phyloP scores from a whole-genome alignment of 1,140 invertebrate species.

The Maconellicoccus hirsutus region DNA sequence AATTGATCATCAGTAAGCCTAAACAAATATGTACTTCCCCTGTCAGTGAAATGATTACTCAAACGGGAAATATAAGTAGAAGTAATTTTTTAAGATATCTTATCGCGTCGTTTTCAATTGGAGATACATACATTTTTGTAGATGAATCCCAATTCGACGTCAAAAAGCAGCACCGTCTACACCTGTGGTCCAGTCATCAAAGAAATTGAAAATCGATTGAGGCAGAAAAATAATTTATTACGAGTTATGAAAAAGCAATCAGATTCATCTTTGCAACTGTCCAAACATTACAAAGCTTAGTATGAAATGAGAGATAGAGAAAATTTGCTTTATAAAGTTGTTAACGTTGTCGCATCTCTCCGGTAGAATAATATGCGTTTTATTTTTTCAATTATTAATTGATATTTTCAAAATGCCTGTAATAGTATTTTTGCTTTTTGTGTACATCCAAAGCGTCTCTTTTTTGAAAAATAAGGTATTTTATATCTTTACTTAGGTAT shows the following conservation, averaged over 20 bases:
- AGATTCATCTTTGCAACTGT: not conserved
- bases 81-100: not conserved
- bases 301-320: slow-evolving; percentile 2
- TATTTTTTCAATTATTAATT: too few species aligned
- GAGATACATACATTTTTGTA: not conserved
- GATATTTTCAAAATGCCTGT: too few species aligned
- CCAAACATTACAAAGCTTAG: not conserved
- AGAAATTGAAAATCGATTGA: not conserved
- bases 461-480: too few species aligned
- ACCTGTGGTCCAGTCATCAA: not conserved
- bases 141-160: not conserved
- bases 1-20: slow-evolving; percentile 31
- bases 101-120: not conserved
- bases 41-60: not conserved
- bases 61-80: not conserved
- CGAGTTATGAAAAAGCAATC: slow-evolving; percentile 11
- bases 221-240: not conserved
- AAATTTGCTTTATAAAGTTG: not conserved
- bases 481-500: too few species aligned
- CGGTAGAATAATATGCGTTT: too few species aligned
- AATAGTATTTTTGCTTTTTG: too few species aligned
- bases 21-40: not conserved
- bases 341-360: not conserved
- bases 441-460: too few species aligned
- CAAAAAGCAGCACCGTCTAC: not conserved